These are phyloP conservation scores for Helicoverpa zea DNA, from an alignment of 1,140 invertebrate species.

Conservation along the genomic window DNA sequence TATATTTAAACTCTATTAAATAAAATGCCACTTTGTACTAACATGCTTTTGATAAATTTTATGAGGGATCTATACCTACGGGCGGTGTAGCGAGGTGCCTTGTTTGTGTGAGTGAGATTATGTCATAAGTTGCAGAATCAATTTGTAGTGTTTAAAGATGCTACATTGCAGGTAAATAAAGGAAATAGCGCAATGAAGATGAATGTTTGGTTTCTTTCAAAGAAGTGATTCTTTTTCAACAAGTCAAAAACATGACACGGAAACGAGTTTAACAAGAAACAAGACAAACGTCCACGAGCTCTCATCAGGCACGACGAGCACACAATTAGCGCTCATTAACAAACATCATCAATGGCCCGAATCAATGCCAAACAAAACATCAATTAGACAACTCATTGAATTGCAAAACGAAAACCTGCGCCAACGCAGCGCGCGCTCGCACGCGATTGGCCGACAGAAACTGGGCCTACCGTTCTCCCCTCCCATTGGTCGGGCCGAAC, in stretches of 20 bases:
- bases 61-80: constrained; percentile 27
- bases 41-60: constrained; percentile 43
- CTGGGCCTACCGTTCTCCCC: constrained; percentile 44
- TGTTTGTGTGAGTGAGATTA: neutral
- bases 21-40: constrained; percentile 54
- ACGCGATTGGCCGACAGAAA: constrained; percentile 58
- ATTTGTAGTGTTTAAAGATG: neutral
- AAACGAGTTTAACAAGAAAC: constrained; percentile 26
- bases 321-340: constrained; percentile 21
- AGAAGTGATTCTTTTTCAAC: too few relatives aligned
- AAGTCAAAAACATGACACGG: constrained; percentile 4
- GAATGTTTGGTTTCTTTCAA: too few relatives aligned
- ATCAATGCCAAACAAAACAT: constrained; percentile 63
- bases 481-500: constrained; percentile 56
- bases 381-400: constrained; percentile 64
- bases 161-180: neutral
- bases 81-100: too few relatives aligned
- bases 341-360: constrained; percentile 46
- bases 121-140: neutral
- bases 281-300: constrained; percentile 10
- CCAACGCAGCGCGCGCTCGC: constrained; percentile 61
- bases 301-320: neutral
- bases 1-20: constrained; percentile 65
- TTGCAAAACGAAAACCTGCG: constrained; percentile 71
- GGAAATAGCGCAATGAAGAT: neutral